Evolutionary conservation across 2,113 vertebrate genomes (phyloP), one percentile per base, ranked within the genome.

Genomic region (Herpailurus yagouaroundi): DNA sequence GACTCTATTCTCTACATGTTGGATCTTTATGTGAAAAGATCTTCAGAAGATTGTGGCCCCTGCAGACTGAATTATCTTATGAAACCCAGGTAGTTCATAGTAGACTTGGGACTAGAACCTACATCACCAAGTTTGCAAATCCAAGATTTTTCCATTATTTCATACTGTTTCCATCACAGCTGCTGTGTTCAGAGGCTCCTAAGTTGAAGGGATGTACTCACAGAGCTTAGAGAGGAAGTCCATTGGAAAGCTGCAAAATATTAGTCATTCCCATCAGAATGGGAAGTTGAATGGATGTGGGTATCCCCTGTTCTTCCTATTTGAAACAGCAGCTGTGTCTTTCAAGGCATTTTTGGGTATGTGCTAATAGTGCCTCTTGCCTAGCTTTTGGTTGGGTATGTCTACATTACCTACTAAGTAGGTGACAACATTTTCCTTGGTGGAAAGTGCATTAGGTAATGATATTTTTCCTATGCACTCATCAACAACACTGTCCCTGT

Each of bases 361-460:
- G 27, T 52, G 55, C 80, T 77, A 31, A 41, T 11, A 25, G 11
- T 18, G 18, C 55, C 6, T 3, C 55, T 94, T 79, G 48, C 69
- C 36, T 33, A 1, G 12, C 21, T 73, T 83, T 41, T 73, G 48
- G 87, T 52, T 18, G 16, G 63, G 57, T 19, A 13, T n/a, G 71
- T 86, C 88, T 92, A 11, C 69, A 18, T 87, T 64, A 38, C 92
- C 80, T 76, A 50, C 64, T 91, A 69, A 96, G 95, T 91, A 95
- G 95, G 94, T 96, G 97, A 98, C 79, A 89, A 76, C 96, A 88
- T 94, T 88, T 96, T 95, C 96, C 95, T 91, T 92, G 60, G 87
- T 96, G 97, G 97, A 96, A 97, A 97, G 93, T 74, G 66, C 89
- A 86, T 95, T 94, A 96, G 90, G 94, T 97, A 91, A 96, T 92